Evolutionary conservation across 2,113 vertebrate species (phyloP).

Genomic region (Ovis canadensis): DNA sequence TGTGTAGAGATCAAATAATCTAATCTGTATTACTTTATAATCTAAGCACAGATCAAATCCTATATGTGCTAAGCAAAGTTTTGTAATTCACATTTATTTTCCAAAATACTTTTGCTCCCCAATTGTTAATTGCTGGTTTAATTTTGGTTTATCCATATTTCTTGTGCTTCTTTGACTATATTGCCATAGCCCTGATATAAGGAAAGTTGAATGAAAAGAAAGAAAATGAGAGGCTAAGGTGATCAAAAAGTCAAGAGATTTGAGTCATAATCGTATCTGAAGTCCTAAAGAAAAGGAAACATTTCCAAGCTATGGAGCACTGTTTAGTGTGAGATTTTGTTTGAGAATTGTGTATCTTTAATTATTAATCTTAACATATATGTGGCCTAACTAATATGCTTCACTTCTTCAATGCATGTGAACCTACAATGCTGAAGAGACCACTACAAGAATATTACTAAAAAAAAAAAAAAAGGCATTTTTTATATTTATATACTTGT

Average conservation of each 20-base stretch:
- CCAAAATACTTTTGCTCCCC: not conserved
- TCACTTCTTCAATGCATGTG: conserved; percentile 57
- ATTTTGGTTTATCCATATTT: not conserved
- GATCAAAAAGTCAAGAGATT: not conserved
- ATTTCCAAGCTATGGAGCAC: not conserved
- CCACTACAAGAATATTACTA: not conserved
- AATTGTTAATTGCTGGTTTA: not conserved
- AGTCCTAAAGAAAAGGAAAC: not conserved
- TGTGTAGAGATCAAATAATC: not conserved
- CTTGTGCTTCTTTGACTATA: not conserved
- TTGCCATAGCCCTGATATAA: not conserved
- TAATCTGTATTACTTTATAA: not conserved
- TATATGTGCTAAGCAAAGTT: not conserved
- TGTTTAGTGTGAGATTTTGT: conserved; percentile 22
- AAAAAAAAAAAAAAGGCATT: not conserved
- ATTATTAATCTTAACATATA: conserved; percentile 38
- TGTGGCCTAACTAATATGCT: not conserved
- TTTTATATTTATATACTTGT: not conserved
- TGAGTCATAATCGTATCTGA: not conserved
- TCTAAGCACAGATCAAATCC: not conserved
- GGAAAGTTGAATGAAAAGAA: not conserved
- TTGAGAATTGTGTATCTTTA: conserved; percentile 35
- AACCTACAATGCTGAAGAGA: conserved; percentile 6
- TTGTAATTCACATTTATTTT: not conserved
- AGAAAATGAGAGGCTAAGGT: not conserved